Conservation (phyloP, 2,113 vertebrate species). For the Sinocyclocheilus grahami region DNA sequence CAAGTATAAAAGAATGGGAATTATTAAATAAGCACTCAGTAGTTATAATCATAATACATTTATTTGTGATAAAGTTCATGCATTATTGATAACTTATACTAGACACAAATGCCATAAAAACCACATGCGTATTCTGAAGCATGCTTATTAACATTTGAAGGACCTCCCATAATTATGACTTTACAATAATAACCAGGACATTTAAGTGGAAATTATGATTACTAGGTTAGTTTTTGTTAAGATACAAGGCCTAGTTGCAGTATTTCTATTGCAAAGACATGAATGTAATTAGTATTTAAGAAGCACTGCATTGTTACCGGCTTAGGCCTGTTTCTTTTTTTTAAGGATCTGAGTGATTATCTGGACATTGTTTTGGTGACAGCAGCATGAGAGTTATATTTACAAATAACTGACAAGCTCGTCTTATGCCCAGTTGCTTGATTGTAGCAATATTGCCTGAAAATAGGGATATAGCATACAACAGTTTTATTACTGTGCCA, state of each 20-base stretch:
- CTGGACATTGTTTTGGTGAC: conserved; percentile 23
- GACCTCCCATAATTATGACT: background rate
- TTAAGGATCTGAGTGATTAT: conserved; percentile 20
- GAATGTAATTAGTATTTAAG: conserved; percentile 5
- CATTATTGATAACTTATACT: background rate
- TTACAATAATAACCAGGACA: too few species aligned
- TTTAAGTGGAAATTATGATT: too few species aligned
- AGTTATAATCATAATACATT: background rate
- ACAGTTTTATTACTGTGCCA: background rate
- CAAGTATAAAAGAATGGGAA: background rate
- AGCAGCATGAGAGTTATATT: background rate
- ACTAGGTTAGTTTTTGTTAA: background rate
- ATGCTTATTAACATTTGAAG: background rate
- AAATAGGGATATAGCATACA: background rate
- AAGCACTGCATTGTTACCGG: conserved; percentile 15
- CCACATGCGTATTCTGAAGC: too few species aligned
- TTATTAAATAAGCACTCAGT: background rate
- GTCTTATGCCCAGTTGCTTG: background rate
- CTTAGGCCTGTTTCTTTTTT: conserved; percentile 26
- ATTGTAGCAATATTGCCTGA: background rate
- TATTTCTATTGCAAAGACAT: background rate
- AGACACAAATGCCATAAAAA: background rate
- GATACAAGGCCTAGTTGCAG: background rate
- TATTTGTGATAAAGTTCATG: background rate
- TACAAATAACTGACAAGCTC: conserved; percentile 6